These are phyloP conservation scores for Nomada goodeniana DNA, from an alignment of 2,888 invertebrate species.

Conservation along the genomic window DNA sequence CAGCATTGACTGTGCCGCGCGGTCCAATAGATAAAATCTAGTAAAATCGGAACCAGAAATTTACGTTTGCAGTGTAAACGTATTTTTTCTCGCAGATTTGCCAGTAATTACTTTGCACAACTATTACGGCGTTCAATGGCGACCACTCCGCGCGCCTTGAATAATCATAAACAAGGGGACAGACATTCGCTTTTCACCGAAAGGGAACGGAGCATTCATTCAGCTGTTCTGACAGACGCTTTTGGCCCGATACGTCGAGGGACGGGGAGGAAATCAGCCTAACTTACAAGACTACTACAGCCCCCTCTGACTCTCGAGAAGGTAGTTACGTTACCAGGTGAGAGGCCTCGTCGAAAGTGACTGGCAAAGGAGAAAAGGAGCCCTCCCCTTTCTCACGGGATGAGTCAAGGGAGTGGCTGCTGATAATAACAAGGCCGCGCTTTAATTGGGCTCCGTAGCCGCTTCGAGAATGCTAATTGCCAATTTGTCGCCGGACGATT, in stretches of 20 bases:
- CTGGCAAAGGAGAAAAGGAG: slow-evolving; percentile 31
- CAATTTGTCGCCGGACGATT: slow-evolving; percentile 32
- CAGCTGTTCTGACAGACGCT: not conserved
- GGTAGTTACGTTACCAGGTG: slow-evolving; percentile 40
- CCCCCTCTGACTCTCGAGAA: slow-evolving; percentile 1
- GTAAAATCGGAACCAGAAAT: too few relatives aligned
- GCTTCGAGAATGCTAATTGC: slow-evolving; percentile 43
- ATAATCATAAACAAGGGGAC: not conserved
- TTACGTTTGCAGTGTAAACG: too few relatives aligned
- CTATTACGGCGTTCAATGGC: too few relatives aligned
- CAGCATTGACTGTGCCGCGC: too few relatives aligned
- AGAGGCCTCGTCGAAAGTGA: slow-evolving; percentile 28
- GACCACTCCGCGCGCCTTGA: too few relatives aligned
- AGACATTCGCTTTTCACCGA: not conserved
- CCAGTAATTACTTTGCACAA: too few relatives aligned
- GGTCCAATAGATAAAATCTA: too few relatives aligned
- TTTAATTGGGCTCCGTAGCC: slow-evolving; percentile 47
- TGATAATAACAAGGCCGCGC: slow-evolving; percentile 51
- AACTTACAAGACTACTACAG: slow-evolving; percentile 6
- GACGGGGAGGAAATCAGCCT: not conserved
- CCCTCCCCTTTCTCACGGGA: slow-evolving; percentile 11
- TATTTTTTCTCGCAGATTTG: too few relatives aligned
- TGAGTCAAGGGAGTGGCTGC: slow-evolving; percentile 21
- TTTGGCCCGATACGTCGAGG: not conserved
- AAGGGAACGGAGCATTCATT: not conserved